A percentile compares a stretch with the other conserved stretches of the same genome.
phyloP scores from a whole-genome alignment of 2,113 vertebrate genomes.

The Phalacrocorax carbo region DNA sequence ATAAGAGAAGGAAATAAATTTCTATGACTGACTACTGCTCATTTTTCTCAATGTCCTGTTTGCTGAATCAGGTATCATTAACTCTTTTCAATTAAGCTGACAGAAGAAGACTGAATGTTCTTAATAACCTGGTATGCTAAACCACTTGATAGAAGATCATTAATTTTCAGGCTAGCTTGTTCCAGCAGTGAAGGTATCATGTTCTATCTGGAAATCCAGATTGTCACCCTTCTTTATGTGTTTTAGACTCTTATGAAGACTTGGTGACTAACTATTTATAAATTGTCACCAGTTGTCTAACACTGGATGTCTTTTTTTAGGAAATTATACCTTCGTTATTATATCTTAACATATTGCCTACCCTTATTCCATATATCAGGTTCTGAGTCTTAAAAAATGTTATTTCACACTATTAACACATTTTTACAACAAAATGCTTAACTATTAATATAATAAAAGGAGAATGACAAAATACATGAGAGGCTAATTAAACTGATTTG shows the following conservation, averaged over 20 bases:
- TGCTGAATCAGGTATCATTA: not conserved
- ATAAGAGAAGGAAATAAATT: not conserved
- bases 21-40: not conserved
- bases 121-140: not conserved
- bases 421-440: not conserved
- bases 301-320: not conserved
- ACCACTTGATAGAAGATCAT: not conserved
- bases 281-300: not conserved
- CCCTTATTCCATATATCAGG: not conserved
- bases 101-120: not conserved
- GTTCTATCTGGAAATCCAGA: not conserved
- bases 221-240: not conserved
- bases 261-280: not conserved
- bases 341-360: not conserved
- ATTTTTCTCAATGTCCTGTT: not conserved
- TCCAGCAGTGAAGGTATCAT: not conserved
- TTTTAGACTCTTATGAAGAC: not conserved
- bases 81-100: not conserved
- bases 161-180: not conserved
- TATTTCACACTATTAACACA: not conserved
- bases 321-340: not conserved
- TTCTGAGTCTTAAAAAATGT: not conserved
- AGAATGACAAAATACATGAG: not conserved
- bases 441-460: not conserved
- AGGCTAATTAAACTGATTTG: not conserved